Evolutionary conservation across 2,797 vertebrate species (phyloP), one percentile per base, ranked within the genome.

Genomic region (Muraenolepis orangiensis): DNA sequence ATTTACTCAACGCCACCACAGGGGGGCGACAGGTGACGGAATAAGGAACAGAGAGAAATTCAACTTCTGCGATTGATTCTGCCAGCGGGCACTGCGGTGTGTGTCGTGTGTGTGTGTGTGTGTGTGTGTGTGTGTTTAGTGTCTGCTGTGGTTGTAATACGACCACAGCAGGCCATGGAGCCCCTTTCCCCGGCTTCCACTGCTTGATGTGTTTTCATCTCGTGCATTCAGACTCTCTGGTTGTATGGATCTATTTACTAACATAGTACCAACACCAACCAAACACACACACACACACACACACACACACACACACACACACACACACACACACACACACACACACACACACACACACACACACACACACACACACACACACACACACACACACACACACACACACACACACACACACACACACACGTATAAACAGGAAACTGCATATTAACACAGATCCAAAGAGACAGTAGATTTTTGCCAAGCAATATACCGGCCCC

Each of bases 401-500:
- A 72, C 64, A 66, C 75, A 73, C 42, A 66, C 36, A 71, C 78
- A 69, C 34, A 69, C 4, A 57, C 10, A 73, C 76, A 74, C 32
- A 76, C 66, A 72, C n/a, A 51, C 13, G 76, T 71, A 77, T 32
- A 80, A 23, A 70, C 72, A 66, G 46, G 46, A 51, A 51, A 51
- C 18, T 20, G 46, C 18, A 14, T 20, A 66, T 38, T 32, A 51
- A 64, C 72, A 66, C 71, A 66, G 26, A 66, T 51, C 23, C 26
- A 67, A 28, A 18, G 46, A 72, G 30, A 14, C 71, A 70, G 28
- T 20, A 61, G 13, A 29, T 29, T 66, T 66, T 13, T 74, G 75
- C 79, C 68, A 85, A 86, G 76, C 73, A 77, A 79, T 87, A 86
- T 85, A 80, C 82, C 85, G 84, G 82, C 72, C 75, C 80, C 80